Evolutionary conservation across 2,113 vertebrate genomes (phyloP), one percentile per base, ranked within the genome.

Genomic region (Taxidea taxus): DNA sequence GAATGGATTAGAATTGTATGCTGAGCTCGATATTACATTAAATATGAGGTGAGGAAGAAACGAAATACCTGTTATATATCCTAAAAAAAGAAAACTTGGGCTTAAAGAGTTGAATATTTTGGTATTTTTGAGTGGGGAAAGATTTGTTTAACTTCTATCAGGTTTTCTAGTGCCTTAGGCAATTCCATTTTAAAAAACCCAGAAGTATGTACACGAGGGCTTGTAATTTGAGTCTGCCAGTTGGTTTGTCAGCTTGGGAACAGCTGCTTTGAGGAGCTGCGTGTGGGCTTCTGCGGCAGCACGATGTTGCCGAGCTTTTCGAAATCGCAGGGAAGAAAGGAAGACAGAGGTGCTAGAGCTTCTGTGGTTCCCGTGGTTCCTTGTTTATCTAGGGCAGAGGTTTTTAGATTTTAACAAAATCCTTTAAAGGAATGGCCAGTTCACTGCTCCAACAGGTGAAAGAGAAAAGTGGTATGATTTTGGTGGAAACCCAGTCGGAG

Each of bases 171-270:
- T 27, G 6, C 47, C n/a, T 88, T 58, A 29, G 86, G 42, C n/a
- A 95, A 20, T 94, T 92, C 58, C n/a, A 31, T 78, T 96, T 20
- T 21, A 80, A 85, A 92, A 96, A 92, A 94, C n/a, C 37, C 29
- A 56, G 31, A 95, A 49, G 56, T 62, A 31, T 54, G 23, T 85
- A 12, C 31, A 18, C 16, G n/a, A 94, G 31, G 29, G 62, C 51
- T 78, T 97, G 90, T 90, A 94, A 87, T 90, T 88, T 87, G 91
- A 94, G 83, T 94, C 66, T 74, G 74, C 86, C 54, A 93, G 37
- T 75, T 92, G 80, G 68, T 94, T 90, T 54, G 56, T 77, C 83
- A 94, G 0, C 75, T 62, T 87, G 70, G 51, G 47, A 96, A 90
- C 82, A 72, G 87, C 81, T 92, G 74, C 87, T 70, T 68, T 70